These are phyloP conservation scores for Phalacrocorax pelagicus DNA, from an alignment of 2,113 vertebrate species.

Conservation along the genomic window DNA sequence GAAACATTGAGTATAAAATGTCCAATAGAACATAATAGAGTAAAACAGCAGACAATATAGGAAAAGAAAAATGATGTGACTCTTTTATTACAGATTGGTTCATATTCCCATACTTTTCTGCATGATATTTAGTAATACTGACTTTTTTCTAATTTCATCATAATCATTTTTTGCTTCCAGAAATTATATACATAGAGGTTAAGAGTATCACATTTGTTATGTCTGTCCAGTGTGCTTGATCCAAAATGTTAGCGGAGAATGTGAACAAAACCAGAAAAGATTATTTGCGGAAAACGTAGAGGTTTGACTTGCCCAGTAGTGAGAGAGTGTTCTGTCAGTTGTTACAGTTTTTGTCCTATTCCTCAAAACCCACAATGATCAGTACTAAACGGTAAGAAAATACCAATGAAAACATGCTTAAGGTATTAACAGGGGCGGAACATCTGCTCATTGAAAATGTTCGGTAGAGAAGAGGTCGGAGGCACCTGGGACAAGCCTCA, in stretches of 20 bases:
- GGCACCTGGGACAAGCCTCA: too few species aligned
- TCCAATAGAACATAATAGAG: not conserved
- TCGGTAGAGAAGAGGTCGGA: not conserved
- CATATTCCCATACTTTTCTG: not conserved
- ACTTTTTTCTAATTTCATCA: not conserved
- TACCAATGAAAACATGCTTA: not conserved
- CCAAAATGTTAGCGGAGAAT: not conserved
- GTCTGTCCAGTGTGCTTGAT: not conserved
- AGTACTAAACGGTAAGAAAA: not conserved
- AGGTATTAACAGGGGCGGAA: not conserved
- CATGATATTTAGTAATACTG: not conserved
- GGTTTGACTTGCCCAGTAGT: not conserved
- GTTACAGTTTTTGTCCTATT: fast-evolving
- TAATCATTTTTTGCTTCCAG: not conserved
- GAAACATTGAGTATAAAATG: slow-evolving; percentile 3
- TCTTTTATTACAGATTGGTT: not conserved
- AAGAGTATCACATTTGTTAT: not conserved
- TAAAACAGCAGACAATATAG: not conserved
- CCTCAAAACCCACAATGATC: not conserved
- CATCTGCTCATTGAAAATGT: not conserved
- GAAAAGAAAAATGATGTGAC: not conserved
- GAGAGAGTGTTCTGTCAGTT: not conserved
- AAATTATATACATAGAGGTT: not conserved
- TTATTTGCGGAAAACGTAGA: not conserved
- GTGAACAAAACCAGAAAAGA: not conserved